A percentile compares a stretch with the other conserved stretches of the same genome.
Conservation (phyloP, 2,113 vertebrate genomes). For the Rostratula benghalensis region DNA sequence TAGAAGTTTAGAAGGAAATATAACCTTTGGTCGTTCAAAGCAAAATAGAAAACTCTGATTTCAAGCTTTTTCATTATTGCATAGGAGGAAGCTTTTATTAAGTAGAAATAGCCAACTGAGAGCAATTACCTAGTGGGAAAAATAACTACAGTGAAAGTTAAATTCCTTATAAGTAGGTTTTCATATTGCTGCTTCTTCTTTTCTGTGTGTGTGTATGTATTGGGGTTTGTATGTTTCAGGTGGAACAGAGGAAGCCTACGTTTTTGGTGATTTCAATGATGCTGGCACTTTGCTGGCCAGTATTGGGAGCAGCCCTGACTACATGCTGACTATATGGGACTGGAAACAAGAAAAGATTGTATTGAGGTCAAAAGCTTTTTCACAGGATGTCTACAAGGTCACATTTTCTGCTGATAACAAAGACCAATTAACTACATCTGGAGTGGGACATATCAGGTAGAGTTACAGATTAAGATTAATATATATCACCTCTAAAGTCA, state of each 20-base stretch:
- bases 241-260: conserved; percentile 83
- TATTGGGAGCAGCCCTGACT: conserved; percentile 85
- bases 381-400: conserved; percentile 89
- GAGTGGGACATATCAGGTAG: conserved; percentile 91
- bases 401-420: conserved; percentile 88
- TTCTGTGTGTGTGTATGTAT: not conserved
- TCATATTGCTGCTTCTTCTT: not conserved
- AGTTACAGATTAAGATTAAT: not conserved
- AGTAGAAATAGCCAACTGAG: not conserved
- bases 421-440: conserved; percentile 86
- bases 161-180: not conserved
- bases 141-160: not conserved
- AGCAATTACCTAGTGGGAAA: not conserved
- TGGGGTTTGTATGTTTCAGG: conserved; percentile 64
- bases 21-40: not conserved
- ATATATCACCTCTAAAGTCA: not conserved
- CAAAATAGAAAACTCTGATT: not conserved
- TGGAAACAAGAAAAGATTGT: conserved; percentile 88
- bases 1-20: not conserved
- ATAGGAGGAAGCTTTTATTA: not conserved
- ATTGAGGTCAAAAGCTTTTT: conserved; percentile 86
- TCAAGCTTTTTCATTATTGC: not conserved
- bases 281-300: conserved; percentile 86
- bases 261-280: conserved; percentile 83
- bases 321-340: conserved; percentile 90